Percentiles rank a stretch among this genome's conserved stretches.
Conservation (phyloP, 2,888 invertebrate genomes). For the Drosophila lacicola region DNA sequence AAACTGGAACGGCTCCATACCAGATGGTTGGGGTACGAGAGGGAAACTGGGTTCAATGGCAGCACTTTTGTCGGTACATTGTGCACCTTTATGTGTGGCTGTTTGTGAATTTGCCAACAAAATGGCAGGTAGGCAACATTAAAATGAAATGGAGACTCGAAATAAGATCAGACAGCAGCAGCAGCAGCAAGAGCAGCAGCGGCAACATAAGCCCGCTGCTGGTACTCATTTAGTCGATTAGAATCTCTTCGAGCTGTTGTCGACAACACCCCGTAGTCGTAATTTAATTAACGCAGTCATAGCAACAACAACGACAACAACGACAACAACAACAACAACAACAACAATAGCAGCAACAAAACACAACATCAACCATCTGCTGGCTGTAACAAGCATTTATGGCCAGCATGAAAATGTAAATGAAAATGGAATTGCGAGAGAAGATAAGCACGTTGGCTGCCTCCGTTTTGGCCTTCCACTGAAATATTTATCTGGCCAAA, state of each 20-base stretch:
- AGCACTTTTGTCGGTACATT: slow-evolving; percentile 10
- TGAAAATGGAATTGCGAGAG: slow-evolving; percentile 53
- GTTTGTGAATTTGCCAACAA: slow-evolving; percentile 38
- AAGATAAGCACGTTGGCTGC: slow-evolving; percentile 41
- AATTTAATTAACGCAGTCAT: slow-evolving; percentile 55
- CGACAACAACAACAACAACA: background rate
- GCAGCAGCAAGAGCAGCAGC: background rate
- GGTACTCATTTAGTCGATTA: slow-evolving; percentile 53
- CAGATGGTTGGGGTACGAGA: too few species aligned
- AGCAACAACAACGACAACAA: slow-evolving; percentile 29
- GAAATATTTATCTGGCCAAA: slow-evolving; percentile 42
- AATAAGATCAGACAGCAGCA: slow-evolving; percentile 47
- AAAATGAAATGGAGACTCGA: slow-evolving; percentile 48
- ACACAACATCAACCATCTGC: slow-evolving; percentile 17
- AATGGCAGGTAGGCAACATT: slow-evolving; percentile 56
- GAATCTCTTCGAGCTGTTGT: slow-evolving; percentile 44
- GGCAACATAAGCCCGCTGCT: slow-evolving; percentile 9
- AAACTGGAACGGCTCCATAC: slow-evolving; percentile 14
- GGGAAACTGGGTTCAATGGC: slow-evolving; percentile 30
- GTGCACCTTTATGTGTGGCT: slow-evolving; percentile 9
- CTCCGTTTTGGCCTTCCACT: slow-evolving; percentile 6
- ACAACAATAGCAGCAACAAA: slow-evolving; percentile 6
- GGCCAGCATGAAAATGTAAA: slow-evolving; percentile 52
- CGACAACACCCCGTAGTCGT: slow-evolving; percentile 40
- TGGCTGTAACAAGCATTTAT: slow-evolving; percentile 44